Base-by-base conservation (phyloP, 2,888 invertebrate genomes). In the Acanthacorydalis orientalis region DNA sequence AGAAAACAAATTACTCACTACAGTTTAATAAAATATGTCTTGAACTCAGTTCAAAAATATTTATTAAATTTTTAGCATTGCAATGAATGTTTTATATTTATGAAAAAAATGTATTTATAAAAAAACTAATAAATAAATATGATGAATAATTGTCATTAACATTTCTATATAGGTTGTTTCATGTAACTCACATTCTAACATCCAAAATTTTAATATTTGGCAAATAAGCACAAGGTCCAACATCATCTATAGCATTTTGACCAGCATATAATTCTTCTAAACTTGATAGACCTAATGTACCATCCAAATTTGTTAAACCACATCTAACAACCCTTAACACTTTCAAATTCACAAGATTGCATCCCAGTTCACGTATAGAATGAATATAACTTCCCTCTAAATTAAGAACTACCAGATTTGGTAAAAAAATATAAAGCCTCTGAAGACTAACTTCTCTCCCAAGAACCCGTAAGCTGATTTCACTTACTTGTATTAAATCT, bases 251-350 rank as follows among this genome's bases (percentile, higher is more conserved):
- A n/a, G 12, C 33, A 47, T 47, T 47, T 12, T 15, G 14, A 11
- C 31, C 35, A 23, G 47, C 47, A 35, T 47, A 35, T 9, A 47
- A 35, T 15, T 47, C 47, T 9, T 43, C 42, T 32, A 47, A 37
- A 34, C 38, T 37, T 8, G 42, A 23, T 11, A 47, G n/a, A 2
- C 35, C 34, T 31, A 43, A 32, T 7, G 39, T 10, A n/a, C 47
- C 47, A 43, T 47, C 47, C 1, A 47, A 34, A 7, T 42, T 39
- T 31, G 15, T 35, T 6, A 47, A 34, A 15, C 33, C 34, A 35
- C 47, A 47, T 12, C 34, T 34, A n/a, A 31, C 32, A 12, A 47
- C 35, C 23, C 39, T n/a, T 15, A 47, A 31, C n/a, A 47, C 40
- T 11, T 32, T 32, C 10, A 47, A 4, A 43, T 37, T 23, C 2